phyloP scores from a whole-genome alignment of 2,888 invertebrate species.

The Ophion costatus region DNA sequence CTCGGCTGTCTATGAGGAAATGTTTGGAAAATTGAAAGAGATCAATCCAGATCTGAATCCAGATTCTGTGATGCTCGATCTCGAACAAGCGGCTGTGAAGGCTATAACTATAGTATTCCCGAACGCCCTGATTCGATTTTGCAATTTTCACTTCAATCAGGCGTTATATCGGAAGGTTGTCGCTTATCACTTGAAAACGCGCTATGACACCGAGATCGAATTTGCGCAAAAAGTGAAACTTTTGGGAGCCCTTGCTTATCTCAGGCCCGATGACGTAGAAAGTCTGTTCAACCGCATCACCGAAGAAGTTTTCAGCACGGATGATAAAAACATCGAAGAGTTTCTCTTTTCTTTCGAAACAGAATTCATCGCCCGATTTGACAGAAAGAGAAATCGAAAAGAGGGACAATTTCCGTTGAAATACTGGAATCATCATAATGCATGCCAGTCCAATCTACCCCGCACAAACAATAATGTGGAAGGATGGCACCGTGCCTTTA shows the following conservation, averaged over 20 bases:
- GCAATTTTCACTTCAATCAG: constrained; percentile 27
- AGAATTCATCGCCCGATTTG: constrained; percentile 53
- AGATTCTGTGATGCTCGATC: constrained; percentile 26
- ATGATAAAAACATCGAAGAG: constrained; percentile 12
- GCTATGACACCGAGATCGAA: constrained; percentile 8
- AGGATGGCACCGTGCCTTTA: constrained; percentile 29
- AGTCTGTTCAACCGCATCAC: neutral
- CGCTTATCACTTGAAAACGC: constrained; percentile 20
- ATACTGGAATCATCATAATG: constrained; percentile 24
- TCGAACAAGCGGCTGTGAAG: constrained; percentile 28
- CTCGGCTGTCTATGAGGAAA: constrained; percentile 27
- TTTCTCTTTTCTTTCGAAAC: constrained; percentile 22
- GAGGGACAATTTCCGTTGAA: constrained; percentile 27
- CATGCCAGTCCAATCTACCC: constrained; percentile 12
- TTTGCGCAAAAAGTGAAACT: constrained; percentile 25
- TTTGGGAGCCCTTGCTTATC: constrained; percentile 21
- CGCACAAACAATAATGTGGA: constrained; percentile 23
- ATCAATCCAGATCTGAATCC: constrained; percentile 20
- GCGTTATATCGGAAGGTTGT: constrained; percentile 27
- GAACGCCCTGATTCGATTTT: constrained; percentile 20
- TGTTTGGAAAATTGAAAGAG: constrained; percentile 18
- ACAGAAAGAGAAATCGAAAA: constrained; percentile 22
- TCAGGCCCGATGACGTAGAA: constrained; percentile 19
- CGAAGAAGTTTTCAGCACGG: constrained; percentile 11
- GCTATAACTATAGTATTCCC: constrained; percentile 23